Base-by-base conservation (phyloP, 2,888 invertebrate species). In the Tryphoninae sp. region DNA sequence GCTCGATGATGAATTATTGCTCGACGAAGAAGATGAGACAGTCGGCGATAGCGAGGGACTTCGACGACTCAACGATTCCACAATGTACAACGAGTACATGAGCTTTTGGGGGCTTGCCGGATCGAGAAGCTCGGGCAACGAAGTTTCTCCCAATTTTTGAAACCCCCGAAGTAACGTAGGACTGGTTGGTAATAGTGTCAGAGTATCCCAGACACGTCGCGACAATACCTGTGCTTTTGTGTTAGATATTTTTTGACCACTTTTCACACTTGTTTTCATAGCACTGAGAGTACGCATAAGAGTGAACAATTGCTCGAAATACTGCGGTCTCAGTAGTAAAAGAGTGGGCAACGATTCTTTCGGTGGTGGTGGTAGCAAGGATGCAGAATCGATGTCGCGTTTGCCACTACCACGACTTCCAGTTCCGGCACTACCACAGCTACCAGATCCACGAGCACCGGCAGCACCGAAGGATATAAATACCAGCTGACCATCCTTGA, bases 81-180 rank as follows among this genome's bases (percentile, higher is more conserved):
- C 96, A 84, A 98, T 98, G 91, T 98, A 98, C 81, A 98, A 92
- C 0, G 97, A 97, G 91, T 98, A 98, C 97, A 98, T 98, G 72
- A 98, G 94, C 90, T 98, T 98, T 92, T 98, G 98, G 0, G 98
- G 96, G 90, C 97, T 97, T 40, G 95, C 95, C 0, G 98, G 97
- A 92, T 98, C 97, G 11, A 98, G 93, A 0, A 98, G 92, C 86
- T 96, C 96, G 22, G 95, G 94, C 64, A 97, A 92, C 68, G 95
- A 94, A 11, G 93, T 94, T 87, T 95, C 95, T 8, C 92, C 93
- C 2, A 97, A 93, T 87, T 95, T 96, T 90, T 96, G 96, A 90
- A 98, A 98, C 2, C 96, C 96, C 89, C 96, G 95, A 58, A 98
- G 92, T 58, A 98, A 94, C 2, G 96, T 96, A 0, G 98, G 97